Evolutionary conservation across 2,888 invertebrate species (phyloP).

Genomic region (Tenthredo scrophulariae): DNA sequence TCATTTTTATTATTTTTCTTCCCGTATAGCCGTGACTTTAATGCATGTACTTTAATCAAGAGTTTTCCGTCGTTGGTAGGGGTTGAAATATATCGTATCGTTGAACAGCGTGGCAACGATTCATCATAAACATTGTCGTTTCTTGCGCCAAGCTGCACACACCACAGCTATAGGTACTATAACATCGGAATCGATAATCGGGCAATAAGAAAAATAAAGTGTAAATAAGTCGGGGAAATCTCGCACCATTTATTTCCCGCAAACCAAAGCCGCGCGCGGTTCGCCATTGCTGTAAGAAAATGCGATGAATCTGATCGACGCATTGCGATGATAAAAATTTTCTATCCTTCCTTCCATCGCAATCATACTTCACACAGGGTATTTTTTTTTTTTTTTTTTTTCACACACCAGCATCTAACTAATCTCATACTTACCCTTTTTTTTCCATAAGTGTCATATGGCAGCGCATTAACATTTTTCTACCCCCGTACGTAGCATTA

Average conservation of each 20-base stretch:
- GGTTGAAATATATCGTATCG: constrained; percentile 43
- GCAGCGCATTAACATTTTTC: background rate
- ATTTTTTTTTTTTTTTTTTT: background rate
- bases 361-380: background rate
- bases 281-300: background rate
- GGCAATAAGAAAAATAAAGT: constrained; percentile 45
- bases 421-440: too few relatives aligned
- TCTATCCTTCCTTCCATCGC: background rate
- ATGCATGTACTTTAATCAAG: constrained; percentile 37
- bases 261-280: background rate
- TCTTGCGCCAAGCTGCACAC: background rate
- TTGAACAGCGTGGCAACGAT: constrained; percentile 39
- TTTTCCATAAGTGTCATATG: too few relatives aligned
- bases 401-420: too few relatives aligned
- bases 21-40: background rate
- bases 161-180: background rate
- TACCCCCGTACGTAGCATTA: background rate
- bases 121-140: constrained; percentile 39
- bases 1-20: background rate
- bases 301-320: constrained; percentile 11
- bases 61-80: background rate
- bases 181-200: constrained; percentile 42
- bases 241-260: constrained; percentile 39
- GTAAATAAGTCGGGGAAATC: constrained; percentile 40
- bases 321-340: constrained; percentile 17